phyloP scores from a whole-genome alignment of 2,888 invertebrate species.

The Cenopis cana region DNA sequence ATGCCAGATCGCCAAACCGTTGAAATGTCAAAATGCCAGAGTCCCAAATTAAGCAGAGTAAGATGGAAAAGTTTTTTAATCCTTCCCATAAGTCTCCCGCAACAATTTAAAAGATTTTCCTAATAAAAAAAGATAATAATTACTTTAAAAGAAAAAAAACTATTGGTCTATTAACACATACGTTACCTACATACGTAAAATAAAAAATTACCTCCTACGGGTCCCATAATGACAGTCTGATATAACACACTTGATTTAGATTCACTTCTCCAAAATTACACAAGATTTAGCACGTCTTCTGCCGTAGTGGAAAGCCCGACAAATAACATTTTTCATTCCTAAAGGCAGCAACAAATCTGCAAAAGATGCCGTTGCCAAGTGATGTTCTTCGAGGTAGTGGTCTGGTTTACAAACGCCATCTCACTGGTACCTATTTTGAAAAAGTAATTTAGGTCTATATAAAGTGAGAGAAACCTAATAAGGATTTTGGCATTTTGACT shows the following conservation, averaged over 20 bases:
- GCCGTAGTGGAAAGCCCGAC: not conserved
- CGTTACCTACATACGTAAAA: not conserved
- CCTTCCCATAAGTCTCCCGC: no score
- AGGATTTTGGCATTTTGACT: not conserved
- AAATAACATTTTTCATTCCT: not conserved
- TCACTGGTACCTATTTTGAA: constrained; percentile 2
- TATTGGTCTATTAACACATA: no score
- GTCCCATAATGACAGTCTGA: not conserved
- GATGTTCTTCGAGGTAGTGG: not conserved
- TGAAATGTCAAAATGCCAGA: not conserved
- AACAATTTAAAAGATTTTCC: no score
- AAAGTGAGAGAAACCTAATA: not conserved
- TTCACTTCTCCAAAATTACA: not conserved
- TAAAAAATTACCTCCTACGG: not conserved
- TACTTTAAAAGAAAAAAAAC: no score
- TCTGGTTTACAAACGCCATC: not conserved
- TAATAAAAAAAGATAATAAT: no score
- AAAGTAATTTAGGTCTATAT: not conserved
- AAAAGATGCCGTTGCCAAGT: not conserved
- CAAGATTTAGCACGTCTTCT: not conserved
- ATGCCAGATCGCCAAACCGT: not conserved
- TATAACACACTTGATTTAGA: constrained; percentile 20
- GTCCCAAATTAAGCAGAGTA: not conserved
- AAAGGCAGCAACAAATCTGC: constrained; percentile 1
- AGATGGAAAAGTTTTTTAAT: no score